phyloP scores from a whole-genome alignment of 2,113 vertebrate species.

The Lepisosteus osseus region DNA sequence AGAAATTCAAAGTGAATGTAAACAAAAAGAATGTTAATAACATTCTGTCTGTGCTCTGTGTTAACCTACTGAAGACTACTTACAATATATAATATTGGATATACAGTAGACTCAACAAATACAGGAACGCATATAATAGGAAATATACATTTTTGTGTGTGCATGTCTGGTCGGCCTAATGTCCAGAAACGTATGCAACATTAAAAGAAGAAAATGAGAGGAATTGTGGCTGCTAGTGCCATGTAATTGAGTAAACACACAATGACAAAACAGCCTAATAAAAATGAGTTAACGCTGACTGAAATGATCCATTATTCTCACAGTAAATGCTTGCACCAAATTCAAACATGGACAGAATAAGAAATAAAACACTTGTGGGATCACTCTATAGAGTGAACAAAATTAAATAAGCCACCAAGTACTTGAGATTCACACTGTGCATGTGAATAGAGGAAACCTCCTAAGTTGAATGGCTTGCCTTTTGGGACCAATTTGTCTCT shows the following conservation, averaged over 20 bases:
- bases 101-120: background rate
- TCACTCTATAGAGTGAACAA: constrained; percentile 95
- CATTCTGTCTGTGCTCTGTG: too few relatives aligned
- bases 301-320: constrained; percentile 85
- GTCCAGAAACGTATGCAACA: background rate
- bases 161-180: constrained; percentile 35
- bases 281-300: constrained; percentile 75
- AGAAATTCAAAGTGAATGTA: too few relatives aligned
- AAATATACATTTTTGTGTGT: background rate
- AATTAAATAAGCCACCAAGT: constrained; percentile 99
- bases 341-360: constrained; percentile 81
- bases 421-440: constrained; percentile 96
- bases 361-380: constrained; percentile 98
- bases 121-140: background rate
- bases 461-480: constrained; percentile 99
- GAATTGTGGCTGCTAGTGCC: constrained; percentile 61
- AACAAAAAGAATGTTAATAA: too few relatives aligned
- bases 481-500: constrained; percentile 99
- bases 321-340: constrained; percentile 79
- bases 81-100: background rate
- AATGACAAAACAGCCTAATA: constrained; percentile 65
- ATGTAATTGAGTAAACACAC: constrained; percentile 76
- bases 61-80: too few relatives aligned
- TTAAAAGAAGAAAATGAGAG: constrained; percentile 55
- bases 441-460: constrained; percentile 97